These are phyloP conservation scores for Aleiodes alternator DNA, from an alignment of 2,888 invertebrate species.

Conservation along the genomic window DNA sequence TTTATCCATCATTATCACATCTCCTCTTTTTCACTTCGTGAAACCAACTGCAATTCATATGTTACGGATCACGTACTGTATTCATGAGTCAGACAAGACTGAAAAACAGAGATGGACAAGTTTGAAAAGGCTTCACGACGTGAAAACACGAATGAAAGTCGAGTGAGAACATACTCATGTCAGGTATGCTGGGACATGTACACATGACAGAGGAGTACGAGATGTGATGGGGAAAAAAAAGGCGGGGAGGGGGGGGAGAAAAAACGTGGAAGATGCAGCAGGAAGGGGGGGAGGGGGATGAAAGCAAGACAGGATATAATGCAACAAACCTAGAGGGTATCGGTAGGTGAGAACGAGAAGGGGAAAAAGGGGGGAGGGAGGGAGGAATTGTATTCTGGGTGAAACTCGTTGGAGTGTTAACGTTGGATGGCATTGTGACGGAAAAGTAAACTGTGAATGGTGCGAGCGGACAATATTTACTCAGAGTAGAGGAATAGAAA, in stretches of 20 bases:
- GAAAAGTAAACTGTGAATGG: conserved; percentile 57
- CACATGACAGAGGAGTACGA: conserved; percentile 8
- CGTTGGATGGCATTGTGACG: conserved; percentile 53
- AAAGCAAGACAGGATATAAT: conserved; percentile 30
- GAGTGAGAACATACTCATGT: conserved; percentile 4
- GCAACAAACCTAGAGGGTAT: conserved; percentile 35
- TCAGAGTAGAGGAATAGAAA: conserved; percentile 41
- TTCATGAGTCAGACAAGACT: conserved; percentile 33
- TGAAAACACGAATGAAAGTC: conserved; percentile 41
- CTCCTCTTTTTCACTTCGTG: conserved; percentile 12
- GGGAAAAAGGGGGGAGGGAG: not conserved
- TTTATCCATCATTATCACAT: conserved; percentile 10
- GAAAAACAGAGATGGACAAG: conserved; percentile 34
- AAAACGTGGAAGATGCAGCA: conserved; percentile 21
- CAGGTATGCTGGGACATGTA: conserved; percentile 18
- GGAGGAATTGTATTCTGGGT: conserved; percentile 49
- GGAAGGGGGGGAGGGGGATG: not conserved
- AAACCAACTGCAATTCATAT: conserved; percentile 39
- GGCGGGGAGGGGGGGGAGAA: not conserved
- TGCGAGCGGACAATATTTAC: conserved; percentile 58
- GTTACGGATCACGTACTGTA: conserved; percentile 33
- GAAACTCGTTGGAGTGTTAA: conserved; percentile 45
- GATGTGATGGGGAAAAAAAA: conserved; percentile 23
- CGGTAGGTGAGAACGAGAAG: conserved; percentile 21
- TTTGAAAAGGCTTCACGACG: conserved; percentile 38